A percentile compares a stretch with the other conserved stretches of the same genome.
Conservation (phyloP, 2,797 vertebrate genomes). For the Fistularia commersonii region DNA sequence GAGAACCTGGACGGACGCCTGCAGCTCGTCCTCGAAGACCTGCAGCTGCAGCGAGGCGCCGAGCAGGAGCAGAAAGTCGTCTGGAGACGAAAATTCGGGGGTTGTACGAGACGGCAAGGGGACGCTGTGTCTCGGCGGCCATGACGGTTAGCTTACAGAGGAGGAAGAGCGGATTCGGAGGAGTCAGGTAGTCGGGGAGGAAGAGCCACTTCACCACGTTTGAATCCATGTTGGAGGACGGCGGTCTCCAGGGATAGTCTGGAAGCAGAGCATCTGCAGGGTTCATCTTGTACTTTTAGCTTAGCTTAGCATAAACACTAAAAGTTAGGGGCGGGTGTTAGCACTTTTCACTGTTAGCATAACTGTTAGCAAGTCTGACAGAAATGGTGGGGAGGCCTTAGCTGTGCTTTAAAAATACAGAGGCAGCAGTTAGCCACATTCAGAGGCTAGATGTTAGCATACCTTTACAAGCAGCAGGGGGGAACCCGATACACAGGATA, state of each 20-base stretch:
- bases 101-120: not conserved
- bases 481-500: constrained; percentile 89
- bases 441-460: not conserved
- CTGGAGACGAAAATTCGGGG: constrained; percentile 48
- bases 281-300: no score
- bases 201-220: constrained; percentile 96
- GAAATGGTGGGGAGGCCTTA: no score
- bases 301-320: no score
- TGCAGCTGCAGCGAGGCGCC: constrained; percentile 88
- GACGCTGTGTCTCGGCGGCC: no score
- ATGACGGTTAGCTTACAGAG: constrained; percentile 79
- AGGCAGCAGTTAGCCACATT: not conserved
- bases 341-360: no score
- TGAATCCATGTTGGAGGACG: constrained; percentile 82
- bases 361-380: no score
- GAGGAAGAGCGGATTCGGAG: constrained; percentile 88
- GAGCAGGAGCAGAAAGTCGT: constrained; percentile 90
- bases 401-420: not conserved
- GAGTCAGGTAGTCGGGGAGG: constrained; percentile 88
- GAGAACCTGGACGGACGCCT: constrained; percentile 77
- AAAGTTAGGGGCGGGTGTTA: no score
- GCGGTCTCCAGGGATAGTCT: constrained; percentile 93
- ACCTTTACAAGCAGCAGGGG: constrained; percentile 90
- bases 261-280: constrained; percentile 2
- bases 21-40: constrained; percentile 90